Conservation (phyloP, 2,113 vertebrate genomes). For the Halcyon senegalensis region DNA sequence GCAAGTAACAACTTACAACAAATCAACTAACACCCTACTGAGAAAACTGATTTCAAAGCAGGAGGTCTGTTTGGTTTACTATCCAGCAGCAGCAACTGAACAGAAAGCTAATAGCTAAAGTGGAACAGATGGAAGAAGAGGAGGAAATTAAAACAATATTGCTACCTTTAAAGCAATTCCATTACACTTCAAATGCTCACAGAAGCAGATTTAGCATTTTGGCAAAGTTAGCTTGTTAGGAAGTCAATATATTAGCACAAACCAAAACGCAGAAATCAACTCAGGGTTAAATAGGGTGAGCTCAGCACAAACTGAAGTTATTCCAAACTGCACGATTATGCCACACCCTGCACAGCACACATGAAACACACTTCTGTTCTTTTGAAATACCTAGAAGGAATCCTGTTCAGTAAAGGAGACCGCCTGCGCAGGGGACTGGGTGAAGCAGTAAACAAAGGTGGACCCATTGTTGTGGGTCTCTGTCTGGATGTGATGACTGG, state of each 20-base stretch:
- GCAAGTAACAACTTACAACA: not conserved
- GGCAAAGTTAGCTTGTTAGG: not conserved
- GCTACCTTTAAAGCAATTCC: not conserved
- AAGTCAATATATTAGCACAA: slow-evolving; percentile 46
- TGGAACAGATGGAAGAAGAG: not conserved
- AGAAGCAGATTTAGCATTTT: not conserved
- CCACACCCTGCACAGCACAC: slow-evolving; percentile 64
- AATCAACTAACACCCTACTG: not conserved
- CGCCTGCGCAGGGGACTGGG: slow-evolving; percentile 77
- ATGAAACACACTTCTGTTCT: not conserved
- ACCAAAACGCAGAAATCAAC: not conserved
- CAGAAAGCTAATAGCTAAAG: not conserved
- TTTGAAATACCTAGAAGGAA: slow-evolving; percentile 89
- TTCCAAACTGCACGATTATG: not conserved
- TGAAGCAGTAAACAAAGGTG: slow-evolving; percentile 75
- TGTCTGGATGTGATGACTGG: slow-evolving; percentile 70
- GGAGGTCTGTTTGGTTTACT: not conserved
- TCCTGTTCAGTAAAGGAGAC: slow-evolving; percentile 82
- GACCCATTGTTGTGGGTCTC: slow-evolving; percentile 70
- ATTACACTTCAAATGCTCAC: not conserved
- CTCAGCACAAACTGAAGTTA: not conserved
- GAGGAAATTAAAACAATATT: not conserved
- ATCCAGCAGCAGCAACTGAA: not conserved
- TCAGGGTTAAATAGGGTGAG: slow-evolving; percentile 6
- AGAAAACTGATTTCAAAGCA: not conserved